Evolutionary conservation across 2,797 vertebrate genomes (phyloP), one percentile per base, ranked within the genome.

Genomic region (Lepus oiostolus): DNA sequence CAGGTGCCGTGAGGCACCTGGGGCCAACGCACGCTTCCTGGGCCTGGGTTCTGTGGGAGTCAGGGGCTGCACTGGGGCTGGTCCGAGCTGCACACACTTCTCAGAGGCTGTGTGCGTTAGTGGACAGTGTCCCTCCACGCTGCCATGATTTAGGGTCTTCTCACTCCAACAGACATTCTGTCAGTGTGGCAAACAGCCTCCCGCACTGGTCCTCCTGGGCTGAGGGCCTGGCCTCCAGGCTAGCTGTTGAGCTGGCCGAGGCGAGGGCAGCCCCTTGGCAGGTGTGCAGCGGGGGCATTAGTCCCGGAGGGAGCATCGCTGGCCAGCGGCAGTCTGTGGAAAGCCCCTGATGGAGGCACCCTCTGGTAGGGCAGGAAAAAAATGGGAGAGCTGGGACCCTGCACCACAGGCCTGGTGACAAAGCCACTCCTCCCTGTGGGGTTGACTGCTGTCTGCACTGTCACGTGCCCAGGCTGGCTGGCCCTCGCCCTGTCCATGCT

Each of bases 381-480:
- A 22, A 24, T 1, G 2, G 58, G 72, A 80, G 26, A 32, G 74
- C 13, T 38, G 17, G 6, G 8, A 24, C 7, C 35, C 74, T 80
- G 67, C 47, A 5, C 84, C 84, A 88, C 38, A 13, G 67, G 60
- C 14, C 32, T 30, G 68, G 83, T 63, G 77, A 93, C 47, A 91
- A 4, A 84, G 50, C 42, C 47, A 28, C 52, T 60, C 70, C 24
- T 35, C 35, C 16, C 47, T 32, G 17, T 52, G 84, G 19, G 22
- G 77, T 52, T 47, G 26, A 63, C 72, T 70, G 22, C 74, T 58
- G 17, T 83, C 52, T 89, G 71, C 70, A 28, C 63, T 86, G 68
- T 58, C 54, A 79, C 91, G 35, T 74, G 19, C 38, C 32, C 67
- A 32, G 65, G 71, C 14, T 58, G 80, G 80, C 60, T 96, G 91